Percentiles rank a stretch among this genome's conserved stretches.
Evolutionary conservation across 1,140 invertebrate species (phyloP).

Genomic region (Sweltsa coloradensis): DNA sequence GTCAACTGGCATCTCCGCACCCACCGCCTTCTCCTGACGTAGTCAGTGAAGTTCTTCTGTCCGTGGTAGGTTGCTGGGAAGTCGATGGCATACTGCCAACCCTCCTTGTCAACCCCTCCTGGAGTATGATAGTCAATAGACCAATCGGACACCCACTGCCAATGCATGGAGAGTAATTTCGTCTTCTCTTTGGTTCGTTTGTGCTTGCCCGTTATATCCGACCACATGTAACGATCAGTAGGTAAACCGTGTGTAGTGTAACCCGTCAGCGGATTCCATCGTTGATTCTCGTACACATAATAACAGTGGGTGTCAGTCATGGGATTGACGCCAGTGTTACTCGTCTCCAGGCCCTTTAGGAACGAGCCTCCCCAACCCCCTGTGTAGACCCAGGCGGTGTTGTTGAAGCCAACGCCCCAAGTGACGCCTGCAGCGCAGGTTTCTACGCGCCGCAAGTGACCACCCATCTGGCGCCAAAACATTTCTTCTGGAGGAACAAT

Average conservation of each 20-base stretch:
- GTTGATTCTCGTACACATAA: constrained; percentile 85
- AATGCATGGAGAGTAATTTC: constrained; percentile 70
- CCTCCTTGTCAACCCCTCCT: constrained; percentile 78
- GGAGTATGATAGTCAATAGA: constrained; percentile 75
- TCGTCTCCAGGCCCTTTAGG: constrained; percentile 52
- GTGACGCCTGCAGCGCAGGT: constrained; percentile 59
- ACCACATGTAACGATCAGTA: constrained; percentile 84
- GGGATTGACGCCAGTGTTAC: constrained; percentile 53
- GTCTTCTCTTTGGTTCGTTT: constrained; percentile 73
- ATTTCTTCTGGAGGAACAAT: constrained; percentile 60
- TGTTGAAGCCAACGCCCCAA: constrained; percentile 80
- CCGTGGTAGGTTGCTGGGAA: constrained; percentile 77
- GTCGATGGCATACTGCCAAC: constrained; percentile 90
- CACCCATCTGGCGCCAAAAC: constrained; percentile 72
- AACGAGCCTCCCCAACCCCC: constrained; percentile 72
- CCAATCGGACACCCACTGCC: constrained; percentile 90
- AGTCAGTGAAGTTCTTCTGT: constrained; percentile 76
- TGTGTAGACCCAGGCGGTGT: constrained; percentile 73
- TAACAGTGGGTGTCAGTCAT: constrained; percentile 75
- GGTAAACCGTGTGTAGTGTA: constrained; percentile 74
- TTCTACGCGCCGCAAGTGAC: constrained; percentile 69
- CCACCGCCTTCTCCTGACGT: constrained; percentile 75
- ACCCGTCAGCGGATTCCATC: constrained; percentile 84
- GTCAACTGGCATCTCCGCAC: constrained; percentile 65
- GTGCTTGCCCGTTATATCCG: constrained; percentile 67